Evolutionary conservation across 2,888 invertebrate species (phyloP), one percentile per base, ranked within the genome.

Genomic region (Lampropteryx suffumata): DNA sequence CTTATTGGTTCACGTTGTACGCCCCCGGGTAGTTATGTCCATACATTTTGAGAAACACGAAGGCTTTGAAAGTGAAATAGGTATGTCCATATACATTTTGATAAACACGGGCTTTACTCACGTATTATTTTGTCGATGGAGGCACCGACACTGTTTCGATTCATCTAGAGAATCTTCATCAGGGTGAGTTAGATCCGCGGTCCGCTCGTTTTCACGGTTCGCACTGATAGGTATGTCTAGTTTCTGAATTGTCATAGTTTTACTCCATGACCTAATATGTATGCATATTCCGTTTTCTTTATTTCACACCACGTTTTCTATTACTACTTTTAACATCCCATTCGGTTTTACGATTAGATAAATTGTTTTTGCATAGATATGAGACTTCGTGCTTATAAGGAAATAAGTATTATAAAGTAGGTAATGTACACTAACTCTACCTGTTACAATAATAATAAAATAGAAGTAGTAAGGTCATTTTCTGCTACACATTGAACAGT

Each of bases 261-360:
- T 58, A 50, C 47, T 50, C 53, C 46, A 26, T 55, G 49, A 53
- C 55, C 53, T 62, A 60, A 64, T 64, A 59, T 40, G 59, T 67
- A 63, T 66, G 66, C 63, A 65, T 69, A 67, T 69, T 66, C 52
- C 57, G 57, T 53, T 57, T 53, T 41, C 44, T 61, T 59, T 65
- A 62, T 67, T 61, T 61, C 58, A 33, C 59, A 57, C 57, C 54
- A 52, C 43, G 50, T 52, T 50, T 51, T 52, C 54, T 55, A 54
- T 41, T 53, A 57, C 60, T 53, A 32, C 13, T 41, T 61, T 59
- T 52, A n/a, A 48, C 50, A 59, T 53, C 44, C 46, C 35, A 41
- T 46, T 40, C 9, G 46, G 49, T 50, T 49, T 39, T 50, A 48
- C 39, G 39, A 46, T 52, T 50, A 45, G 32, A 49, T 55, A 30